Conservation (phyloP, 2,113 vertebrate species). For the Sturnira hondurensis region DNA sequence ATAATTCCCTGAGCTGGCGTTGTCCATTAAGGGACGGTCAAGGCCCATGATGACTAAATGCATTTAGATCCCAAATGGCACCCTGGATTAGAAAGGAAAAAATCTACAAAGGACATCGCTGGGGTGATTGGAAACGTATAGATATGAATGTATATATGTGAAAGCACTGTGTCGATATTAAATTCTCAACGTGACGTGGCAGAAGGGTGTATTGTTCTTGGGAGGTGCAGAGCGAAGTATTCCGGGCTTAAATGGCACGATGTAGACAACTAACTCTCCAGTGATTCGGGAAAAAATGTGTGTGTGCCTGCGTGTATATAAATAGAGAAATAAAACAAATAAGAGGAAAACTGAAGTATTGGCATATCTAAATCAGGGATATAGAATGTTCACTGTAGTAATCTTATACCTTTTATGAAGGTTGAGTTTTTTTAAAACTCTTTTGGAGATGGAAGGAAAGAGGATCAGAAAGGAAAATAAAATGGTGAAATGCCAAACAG, state of each 20-base stretch:
- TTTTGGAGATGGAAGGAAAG: neutral
- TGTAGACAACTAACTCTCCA: neutral
- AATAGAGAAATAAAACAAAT: neutral
- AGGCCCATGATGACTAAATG: neutral
- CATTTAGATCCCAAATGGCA: neutral
- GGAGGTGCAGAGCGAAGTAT: neutral
- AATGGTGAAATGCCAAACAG: neutral
- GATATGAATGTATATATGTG: neutral
- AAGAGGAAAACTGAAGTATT: neutral
- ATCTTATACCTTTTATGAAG: neutral
- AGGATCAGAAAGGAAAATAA: neutral
- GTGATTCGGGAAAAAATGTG: neutral
- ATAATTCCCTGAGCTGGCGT: neutral
- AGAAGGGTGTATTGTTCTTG: neutral
- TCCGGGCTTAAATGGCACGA: neutral
- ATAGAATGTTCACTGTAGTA: neutral
- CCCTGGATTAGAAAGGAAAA: neutral
- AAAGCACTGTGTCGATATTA: neutral
- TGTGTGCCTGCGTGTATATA: fast-evolving
- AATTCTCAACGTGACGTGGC: neutral
- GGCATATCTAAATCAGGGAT: neutral
- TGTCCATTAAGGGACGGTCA: neutral
- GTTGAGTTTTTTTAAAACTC: neutral
- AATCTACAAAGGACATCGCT: neutral
- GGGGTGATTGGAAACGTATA: neutral